Evolutionary conservation across 2,888 invertebrate species (phyloP), one percentile per base, ranked within the genome.

Genomic region (Lymantria monacha): DNA sequence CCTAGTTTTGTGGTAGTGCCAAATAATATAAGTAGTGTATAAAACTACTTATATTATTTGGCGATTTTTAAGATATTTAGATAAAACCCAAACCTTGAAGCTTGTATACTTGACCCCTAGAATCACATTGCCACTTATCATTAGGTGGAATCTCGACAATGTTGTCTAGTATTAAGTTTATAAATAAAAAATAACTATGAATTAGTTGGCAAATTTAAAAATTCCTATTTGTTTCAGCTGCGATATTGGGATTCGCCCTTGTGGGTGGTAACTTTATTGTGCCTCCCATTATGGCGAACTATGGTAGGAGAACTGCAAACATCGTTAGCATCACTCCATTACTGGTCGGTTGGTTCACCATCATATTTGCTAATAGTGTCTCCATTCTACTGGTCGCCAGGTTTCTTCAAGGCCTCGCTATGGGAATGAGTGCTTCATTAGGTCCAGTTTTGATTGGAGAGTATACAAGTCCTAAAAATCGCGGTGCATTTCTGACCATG

Each of bases 401-500:
- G 36, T 63, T 77, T 12, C 66, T 83, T 7, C 83, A 83, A 62
- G 92, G 92, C 51, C 46, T 89, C 41, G 74, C 86, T 51, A 79
- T 85, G 54, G 93, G 93, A 0, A 72, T 93, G 59, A 72, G 86
- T 9, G 80, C 89, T 0, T 74, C 92, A 0, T 55, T 89, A 2
- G 80, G 80, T 0, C 81, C 91, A 0, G 86, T 92, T 7, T 82
- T 92, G 47, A 85, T 92, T 8, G 91, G 91, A 41, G 93, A 93
- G 74, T 91, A 86, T 33, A 83, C 89, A 0, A 89, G 92, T 46
- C 94, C 93, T 0, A 88, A 84, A 48, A 85, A 93, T 42, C 83
- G 95, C 40, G 93, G 94, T 1, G 83, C 92, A 0, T 84, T 94
- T 14, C 79, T 93, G 22, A 89, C 93, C 1, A 83, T 87, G 7